Evolutionary conservation across 2,113 vertebrate species (phyloP), one percentile per base, ranked within the genome.

Genomic region (Gallinago media): DNA sequence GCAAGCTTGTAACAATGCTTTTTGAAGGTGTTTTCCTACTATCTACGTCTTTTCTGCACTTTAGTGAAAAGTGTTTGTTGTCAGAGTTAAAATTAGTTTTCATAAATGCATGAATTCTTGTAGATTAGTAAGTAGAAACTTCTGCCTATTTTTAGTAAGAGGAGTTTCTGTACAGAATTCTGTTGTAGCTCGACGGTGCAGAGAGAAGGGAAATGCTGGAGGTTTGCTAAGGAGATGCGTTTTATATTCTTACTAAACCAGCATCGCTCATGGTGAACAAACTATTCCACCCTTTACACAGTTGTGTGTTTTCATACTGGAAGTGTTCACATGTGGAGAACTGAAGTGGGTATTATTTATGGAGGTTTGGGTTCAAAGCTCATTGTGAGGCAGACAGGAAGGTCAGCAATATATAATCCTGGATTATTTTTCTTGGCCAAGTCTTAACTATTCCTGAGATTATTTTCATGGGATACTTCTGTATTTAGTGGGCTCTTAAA

Each of bases 351-450:
- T 89, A 17, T 96, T 86, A 38, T 88, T 97, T 88, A 49, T 92
- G 90, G 52, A 76, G 61, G 7, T 62, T 88, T 89, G 49, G 49
- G 26, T 19, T 88, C 82, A 76, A 16, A 93, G 46, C 32, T 88
- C 66, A 13, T 32, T 88, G 76, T 71, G 84, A 75, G 65, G 46
- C 59, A 91, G 67, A 76, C 67, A 36, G 65, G 58, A 66, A 78
- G 58, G 46, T 72, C 73, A 84, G 79, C 89, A 74, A 9, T 88
- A 42, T 67, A 38, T 81, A 73, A 94, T 59, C 22, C 71, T 31
- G 63, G 75, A 20, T 67, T 78, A 44, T 90, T 96, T 92, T 87
- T 81, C 73, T 92, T 96, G 84, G 70, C 79, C 8, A 18, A 52
- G 25, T 46, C 65, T 7, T 80, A 8, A 31, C 59, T 81, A n/a